Evolutionary conservation across 2,888 invertebrate species (phyloP), one percentile per base, ranked within the genome.

Genomic region (Lepidonotus clava): DNA sequence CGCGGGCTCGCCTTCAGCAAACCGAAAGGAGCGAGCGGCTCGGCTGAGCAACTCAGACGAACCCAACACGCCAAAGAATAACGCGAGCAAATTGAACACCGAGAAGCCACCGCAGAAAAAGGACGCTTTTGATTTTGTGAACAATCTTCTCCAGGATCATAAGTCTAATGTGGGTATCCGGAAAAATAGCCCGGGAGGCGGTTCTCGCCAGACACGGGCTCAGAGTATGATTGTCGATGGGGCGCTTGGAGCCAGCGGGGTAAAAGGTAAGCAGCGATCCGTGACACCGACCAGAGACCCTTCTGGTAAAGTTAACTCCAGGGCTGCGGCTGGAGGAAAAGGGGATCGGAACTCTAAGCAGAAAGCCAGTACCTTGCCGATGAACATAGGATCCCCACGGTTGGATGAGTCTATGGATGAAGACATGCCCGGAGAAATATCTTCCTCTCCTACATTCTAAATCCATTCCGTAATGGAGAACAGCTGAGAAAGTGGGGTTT

Each of bases 71-170:
- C 32, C 14, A 5, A 56, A 11, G 18, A 34, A 34, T 6, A 34
- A 34, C 14, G 36, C 36, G 6, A n/a, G 6, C 71, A 14, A 8
- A n/a, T 36, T 36, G 5, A 36, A 11, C 5, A 36, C 5, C 8
- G 36, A 34, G 5, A 51, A 41, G 46, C 21, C 21, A 51, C 32
- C 80, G 36, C 34, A 76, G 80, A 80, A 80, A 24, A 41, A 5
- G 14, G 80, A 80, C 28, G 80, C 80, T 2, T 80, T 80, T 51
- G 41, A 41, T 32, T 80, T 80, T 80, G 80, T 80, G 6, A 51
- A 80, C 32, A 80, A 80, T 32, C 28, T 80, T 6, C 24, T 80
- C 46, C 46, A 80, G 46, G 80, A 80, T 18, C 1, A 5, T 2
- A 71, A 71, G n/a, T 34, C 36, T 32, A 71, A 18, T 5, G 34